Evolutionary conservation across 2,888 invertebrate species (phyloP).

Genomic region (Argyresthia albistria): DNA sequence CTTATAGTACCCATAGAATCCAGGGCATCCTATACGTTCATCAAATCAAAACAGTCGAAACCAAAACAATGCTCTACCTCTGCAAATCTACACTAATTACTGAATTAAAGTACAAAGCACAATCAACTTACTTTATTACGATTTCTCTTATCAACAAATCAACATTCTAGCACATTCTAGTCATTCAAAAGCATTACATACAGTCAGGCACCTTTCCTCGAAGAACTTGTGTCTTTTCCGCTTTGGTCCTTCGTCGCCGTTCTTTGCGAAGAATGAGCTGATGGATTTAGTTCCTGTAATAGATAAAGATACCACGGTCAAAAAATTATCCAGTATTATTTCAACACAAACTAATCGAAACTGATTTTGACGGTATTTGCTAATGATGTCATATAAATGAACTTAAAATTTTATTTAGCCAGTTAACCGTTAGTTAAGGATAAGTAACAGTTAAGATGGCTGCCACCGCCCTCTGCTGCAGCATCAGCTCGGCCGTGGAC

Average conservation of each 20-base stretch:
- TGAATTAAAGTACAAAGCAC: neutral
- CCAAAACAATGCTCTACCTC: neutral
- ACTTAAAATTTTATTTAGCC: too few relatives aligned
- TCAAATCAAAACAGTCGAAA: too few relatives aligned
- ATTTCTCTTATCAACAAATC: neutral
- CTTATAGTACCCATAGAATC: too few relatives aligned
- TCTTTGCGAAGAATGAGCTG: constrained; percentile 71
- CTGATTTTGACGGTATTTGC: too few relatives aligned
- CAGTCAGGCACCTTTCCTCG: constrained; percentile 74
- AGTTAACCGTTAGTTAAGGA: too few relatives aligned
- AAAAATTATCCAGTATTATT: too few relatives aligned
- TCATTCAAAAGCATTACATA: constrained; percentile 56
- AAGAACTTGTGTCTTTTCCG: constrained; percentile 78
- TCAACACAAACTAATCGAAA: too few relatives aligned
- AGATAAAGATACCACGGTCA: too few relatives aligned
- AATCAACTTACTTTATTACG: neutral
- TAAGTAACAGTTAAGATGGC: too few relatives aligned
- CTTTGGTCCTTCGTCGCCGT: constrained; percentile 37
- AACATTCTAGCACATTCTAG: constrained; percentile 23
- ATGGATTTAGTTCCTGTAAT: constrained; percentile 61
- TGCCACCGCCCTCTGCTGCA: constrained; percentile 80
- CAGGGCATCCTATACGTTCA: too few relatives aligned
- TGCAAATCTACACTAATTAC: neutral
- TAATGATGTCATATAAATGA: too few relatives aligned
- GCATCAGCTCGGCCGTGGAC: constrained; percentile 91